phyloP scores from a whole-genome alignment of 2,113 vertebrate species.

The Zapus hudsonius region DNA sequence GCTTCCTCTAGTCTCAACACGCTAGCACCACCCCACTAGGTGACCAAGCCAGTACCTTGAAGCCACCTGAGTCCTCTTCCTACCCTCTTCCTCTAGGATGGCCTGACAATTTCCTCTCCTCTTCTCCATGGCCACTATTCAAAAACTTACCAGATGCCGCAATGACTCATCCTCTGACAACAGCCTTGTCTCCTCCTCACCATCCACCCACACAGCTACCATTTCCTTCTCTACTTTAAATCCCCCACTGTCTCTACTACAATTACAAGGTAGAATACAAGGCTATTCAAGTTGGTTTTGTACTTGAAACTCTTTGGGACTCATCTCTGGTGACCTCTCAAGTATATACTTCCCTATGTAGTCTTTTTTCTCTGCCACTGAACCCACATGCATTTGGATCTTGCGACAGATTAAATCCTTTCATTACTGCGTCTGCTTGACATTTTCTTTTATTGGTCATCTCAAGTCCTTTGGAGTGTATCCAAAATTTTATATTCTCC shows the following conservation, averaged over 20 bases:
- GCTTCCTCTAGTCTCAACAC: not conserved
- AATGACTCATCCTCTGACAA: not conserved
- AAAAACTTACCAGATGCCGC: not conserved
- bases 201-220: rapidly evolving
- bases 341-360: not conserved
- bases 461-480: not conserved
- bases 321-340: not conserved
- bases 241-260: not conserved
- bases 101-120: not conserved
- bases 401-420: not conserved
- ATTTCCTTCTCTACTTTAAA: not conserved
- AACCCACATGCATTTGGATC: not conserved
- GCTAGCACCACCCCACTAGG: not conserved
- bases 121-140: not conserved
- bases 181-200: not conserved
- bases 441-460: not conserved
- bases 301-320: not conserved
- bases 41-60: not conserved
- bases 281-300: not conserved
- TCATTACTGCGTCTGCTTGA: not conserved
- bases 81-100: not conserved
- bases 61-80: not conserved
- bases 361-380: not conserved
- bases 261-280: not conserved
- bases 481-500: not conserved